Evolutionary conservation across 2,888 invertebrate genomes (phyloP).

Genomic region (Abrostola triplasia): DNA sequence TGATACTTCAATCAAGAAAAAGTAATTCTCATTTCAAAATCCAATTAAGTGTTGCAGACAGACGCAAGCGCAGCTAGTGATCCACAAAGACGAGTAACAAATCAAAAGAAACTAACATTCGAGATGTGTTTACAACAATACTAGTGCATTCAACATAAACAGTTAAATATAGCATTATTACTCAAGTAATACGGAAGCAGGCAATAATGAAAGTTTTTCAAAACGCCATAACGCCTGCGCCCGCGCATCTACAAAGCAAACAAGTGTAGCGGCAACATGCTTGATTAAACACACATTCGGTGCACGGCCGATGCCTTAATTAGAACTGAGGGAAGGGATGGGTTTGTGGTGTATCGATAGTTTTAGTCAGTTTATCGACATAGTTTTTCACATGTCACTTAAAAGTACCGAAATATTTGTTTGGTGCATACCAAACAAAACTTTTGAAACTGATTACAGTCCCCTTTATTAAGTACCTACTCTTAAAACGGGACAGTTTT

Average conservation of each 20-base stretch:
- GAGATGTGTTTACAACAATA: slow-evolving; percentile 26
- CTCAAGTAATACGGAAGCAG: slow-evolving; percentile 43
- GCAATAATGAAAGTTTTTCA: slow-evolving; percentile 45
- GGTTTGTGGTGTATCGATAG: slow-evolving; percentile 13
- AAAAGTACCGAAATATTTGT: too few relatives aligned
- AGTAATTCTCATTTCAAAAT: too few relatives aligned
- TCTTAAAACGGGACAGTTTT: too few relatives aligned
- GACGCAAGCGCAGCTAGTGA: too few relatives aligned
- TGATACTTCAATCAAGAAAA: too few relatives aligned
- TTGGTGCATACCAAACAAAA: too few relatives aligned
- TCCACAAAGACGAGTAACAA: slow-evolving; percentile 11
- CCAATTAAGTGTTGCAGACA: too few relatives aligned
- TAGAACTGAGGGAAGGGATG: slow-evolving; percentile 69
- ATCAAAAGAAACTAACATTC: slow-evolving; percentile 2
- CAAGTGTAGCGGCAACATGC: slow-evolving; percentile 77
- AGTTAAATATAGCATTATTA: slow-evolving; percentile 22
- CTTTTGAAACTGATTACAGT: too few relatives aligned
- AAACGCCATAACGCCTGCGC: slow-evolving; percentile 56
- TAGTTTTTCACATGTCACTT: too few relatives aligned
- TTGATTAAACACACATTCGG: slow-evolving; percentile 87
- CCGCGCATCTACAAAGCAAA: slow-evolving; percentile 77
- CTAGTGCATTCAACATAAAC: not conserved
- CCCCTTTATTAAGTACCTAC: too few relatives aligned
- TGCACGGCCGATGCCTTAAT: slow-evolving; percentile 86
- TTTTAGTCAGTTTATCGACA: slow-evolving; percentile 13